A percentile compares a stretch with the other conserved stretches of the same genome.
Evolutionary conservation across 2,888 invertebrate species (phyloP).

Genomic region (Drosophila mimetica): DNA sequence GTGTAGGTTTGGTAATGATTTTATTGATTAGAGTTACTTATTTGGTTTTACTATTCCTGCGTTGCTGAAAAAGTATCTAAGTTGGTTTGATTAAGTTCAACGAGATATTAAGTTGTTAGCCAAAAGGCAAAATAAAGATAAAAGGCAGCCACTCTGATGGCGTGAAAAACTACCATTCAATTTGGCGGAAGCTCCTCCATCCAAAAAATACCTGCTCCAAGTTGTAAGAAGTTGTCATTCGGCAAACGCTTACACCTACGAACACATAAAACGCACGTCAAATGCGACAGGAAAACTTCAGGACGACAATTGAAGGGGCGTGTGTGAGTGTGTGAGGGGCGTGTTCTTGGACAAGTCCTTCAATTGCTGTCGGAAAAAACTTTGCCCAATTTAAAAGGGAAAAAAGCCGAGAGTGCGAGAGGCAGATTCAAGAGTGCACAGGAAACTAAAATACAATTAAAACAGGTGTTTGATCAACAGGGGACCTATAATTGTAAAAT

Average conservation of each 20-base stretch:
- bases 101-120: conserved; percentile 17
- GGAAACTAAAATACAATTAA: conserved; percentile 1
- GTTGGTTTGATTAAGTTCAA: conserved; percentile 5
- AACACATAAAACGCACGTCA: conserved; percentile 48
- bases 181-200: conserved; percentile 17
- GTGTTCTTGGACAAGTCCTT: conserved; percentile 41
- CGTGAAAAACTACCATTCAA: conserved; percentile 27
- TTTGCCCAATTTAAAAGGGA: conserved; percentile 28
- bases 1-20: too few species aligned
- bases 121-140: conserved; percentile 16
- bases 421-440: neutral
- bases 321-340: conserved; percentile 29
- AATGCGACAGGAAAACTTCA: conserved; percentile 62
- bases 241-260: conserved; percentile 19
- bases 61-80: neutral
- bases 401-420: conserved; percentile 1
- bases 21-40: too few species aligned
- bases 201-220: conserved; percentile 27
- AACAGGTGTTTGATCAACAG: neutral
- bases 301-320: conserved; percentile 70
- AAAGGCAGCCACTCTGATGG: conserved; percentile 12
- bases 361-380: conserved; percentile 45
- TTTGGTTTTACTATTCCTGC: neutral
- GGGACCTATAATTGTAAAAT: too few species aligned
- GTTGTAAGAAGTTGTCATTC: conserved; percentile 31